Evolutionary conservation across 2,113 vertebrate species (phyloP).

Genomic region (Tamias sibiricus): DNA sequence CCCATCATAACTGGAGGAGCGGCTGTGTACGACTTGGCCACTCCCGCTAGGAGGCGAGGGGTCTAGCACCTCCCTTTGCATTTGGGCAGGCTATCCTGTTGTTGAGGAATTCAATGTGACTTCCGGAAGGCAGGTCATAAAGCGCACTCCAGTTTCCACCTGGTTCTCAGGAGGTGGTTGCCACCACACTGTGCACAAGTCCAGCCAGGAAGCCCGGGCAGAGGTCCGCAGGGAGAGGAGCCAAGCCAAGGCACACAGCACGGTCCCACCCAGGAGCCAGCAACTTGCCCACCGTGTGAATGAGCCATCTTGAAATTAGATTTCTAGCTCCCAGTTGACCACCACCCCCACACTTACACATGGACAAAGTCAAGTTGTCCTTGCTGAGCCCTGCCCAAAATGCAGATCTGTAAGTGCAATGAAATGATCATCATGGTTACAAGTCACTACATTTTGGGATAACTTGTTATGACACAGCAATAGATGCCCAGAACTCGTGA

Average conservation of each 20-base stretch:
- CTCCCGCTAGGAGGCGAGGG: not conserved
- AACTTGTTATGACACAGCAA: not conserved
- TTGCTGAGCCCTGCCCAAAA: not conserved
- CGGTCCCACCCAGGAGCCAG: not conserved
- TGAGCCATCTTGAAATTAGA: not conserved
- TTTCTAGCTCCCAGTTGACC: not conserved
- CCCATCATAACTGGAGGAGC: not conserved
- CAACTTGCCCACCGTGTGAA: not conserved
- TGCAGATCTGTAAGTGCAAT: not conserved
- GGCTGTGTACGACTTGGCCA: not conserved
- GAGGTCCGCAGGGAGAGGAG: not conserved
- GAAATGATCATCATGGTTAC: not conserved
- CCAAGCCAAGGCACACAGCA: not conserved
- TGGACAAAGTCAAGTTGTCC: not conserved
- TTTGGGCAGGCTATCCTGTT: not conserved
- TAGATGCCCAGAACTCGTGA: not conserved
- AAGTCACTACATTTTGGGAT: not conserved
- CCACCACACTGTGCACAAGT: not conserved
- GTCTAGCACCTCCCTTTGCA: not conserved
- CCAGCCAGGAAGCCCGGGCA: not conserved
- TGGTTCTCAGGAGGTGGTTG: not conserved
- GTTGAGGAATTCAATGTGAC: not conserved
- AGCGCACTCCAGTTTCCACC: not conserved
- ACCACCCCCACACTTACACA: too few relatives aligned
- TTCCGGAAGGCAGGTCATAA: not conserved